phyloP scores from a whole-genome alignment of 2,113 vertebrate species.

The Mungos mungo region DNA sequence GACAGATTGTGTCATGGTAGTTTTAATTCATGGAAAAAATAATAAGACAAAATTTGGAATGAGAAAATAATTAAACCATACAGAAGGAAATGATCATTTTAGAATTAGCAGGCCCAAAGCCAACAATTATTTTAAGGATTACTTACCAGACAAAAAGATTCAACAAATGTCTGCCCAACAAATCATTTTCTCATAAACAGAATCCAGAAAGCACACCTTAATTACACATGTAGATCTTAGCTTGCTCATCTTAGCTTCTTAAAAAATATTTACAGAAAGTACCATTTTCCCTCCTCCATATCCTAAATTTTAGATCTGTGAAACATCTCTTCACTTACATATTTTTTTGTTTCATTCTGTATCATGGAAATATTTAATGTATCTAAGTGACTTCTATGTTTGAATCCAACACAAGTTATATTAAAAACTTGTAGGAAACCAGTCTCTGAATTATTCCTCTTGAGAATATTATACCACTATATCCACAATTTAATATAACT shows the following conservation, averaged over 20 bases:
- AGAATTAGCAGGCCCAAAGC: neutral
- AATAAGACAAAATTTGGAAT: neutral
- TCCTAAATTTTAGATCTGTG: neutral
- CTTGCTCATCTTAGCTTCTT: neutral
- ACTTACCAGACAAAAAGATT: neutral
- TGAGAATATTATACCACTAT: neutral
- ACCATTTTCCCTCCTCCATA: neutral
- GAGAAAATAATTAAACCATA: neutral
- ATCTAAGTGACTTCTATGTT: neutral
- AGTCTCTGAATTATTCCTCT: neutral
- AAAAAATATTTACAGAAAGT: neutral
- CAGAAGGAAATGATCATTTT: neutral
- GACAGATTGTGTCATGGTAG: neutral
- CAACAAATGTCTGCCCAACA: neutral
- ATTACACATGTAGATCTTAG: neutral
- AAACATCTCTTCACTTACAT: neutral
- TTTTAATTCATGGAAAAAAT: neutral
- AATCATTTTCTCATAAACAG: neutral
- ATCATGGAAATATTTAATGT: neutral
- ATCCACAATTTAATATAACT: neutral
- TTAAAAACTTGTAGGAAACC: neutral
- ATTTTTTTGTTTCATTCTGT: neutral
- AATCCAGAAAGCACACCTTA: neutral
- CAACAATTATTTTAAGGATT: neutral
- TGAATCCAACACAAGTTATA: neutral